A percentile compares a stretch with the other conserved stretches of the same genome.
These are phyloP conservation scores for Caenorhabditis virilis DNA, from an alignment of 2,888 invertebrate species.

Conservation along the genomic window DNA sequence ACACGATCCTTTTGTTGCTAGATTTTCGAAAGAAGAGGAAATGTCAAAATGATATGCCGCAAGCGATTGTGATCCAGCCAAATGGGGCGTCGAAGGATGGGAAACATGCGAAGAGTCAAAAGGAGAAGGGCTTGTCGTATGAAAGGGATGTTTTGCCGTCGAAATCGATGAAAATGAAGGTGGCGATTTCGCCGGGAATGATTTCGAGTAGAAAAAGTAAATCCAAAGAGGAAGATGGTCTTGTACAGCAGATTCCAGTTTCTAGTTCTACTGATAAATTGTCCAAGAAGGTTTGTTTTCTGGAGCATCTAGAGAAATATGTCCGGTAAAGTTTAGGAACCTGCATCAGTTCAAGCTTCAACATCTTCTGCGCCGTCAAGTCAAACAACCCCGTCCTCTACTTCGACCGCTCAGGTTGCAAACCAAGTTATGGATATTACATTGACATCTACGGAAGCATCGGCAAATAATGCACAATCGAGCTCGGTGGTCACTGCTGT, in stretches of 20 bases:
- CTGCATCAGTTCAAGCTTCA: not conserved
- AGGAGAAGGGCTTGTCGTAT: not conserved
- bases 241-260: too few relatives aligned
- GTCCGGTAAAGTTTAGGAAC: not conserved
- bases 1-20: too few relatives aligned
- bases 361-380: not conserved
- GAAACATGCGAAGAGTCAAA: not conserved
- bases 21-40: too few relatives aligned
- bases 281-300: too few relatives aligned
- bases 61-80: constrained; percentile 32
- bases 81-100: not conserved
- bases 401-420: too few relatives aligned
- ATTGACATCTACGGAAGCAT: not conserved
- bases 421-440: too few relatives aligned
- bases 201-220: not conserved
- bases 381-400: too few relatives aligned
- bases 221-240: too few relatives aligned
- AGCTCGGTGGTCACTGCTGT: not conserved
- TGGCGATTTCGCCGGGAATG: constrained; percentile 11
- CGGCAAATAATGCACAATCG: not conserved
- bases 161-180: constrained; percentile 28
- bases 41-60: too few relatives aligned
- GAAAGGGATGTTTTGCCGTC: constrained; percentile 33
- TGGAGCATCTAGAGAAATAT: too few relatives aligned
- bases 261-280: too few relatives aligned